These are phyloP conservation scores for Protobothrops mucrosquamatus DNA, from an alignment of 2,113 vertebrate genomes.

Conservation along the genomic window DNA sequence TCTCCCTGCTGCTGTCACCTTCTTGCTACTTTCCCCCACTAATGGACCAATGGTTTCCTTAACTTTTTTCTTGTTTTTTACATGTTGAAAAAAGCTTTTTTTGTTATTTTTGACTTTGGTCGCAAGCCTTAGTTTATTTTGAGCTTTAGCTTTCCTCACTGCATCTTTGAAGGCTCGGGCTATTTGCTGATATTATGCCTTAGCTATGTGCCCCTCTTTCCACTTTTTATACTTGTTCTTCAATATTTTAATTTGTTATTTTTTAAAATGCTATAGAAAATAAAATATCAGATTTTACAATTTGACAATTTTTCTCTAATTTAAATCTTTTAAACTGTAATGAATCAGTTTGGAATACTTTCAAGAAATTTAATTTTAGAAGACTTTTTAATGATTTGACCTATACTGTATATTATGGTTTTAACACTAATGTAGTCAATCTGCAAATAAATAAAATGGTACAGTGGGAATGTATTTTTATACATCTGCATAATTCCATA, in stretches of 20 bases:
- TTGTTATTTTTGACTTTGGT: too few species aligned
- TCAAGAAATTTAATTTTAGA: constrained; percentile 78
- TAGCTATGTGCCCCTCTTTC: too few species aligned
- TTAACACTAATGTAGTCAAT: constrained; percentile 64
- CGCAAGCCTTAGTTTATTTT: too few species aligned
- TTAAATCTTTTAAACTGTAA: constrained; percentile 81
- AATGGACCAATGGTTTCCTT: too few species aligned
- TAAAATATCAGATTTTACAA: constrained; percentile 72
- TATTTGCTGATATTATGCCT: too few species aligned
- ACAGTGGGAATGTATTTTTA: constrained; percentile 66
- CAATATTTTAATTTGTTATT: constrained; percentile 73
- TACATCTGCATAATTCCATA: constrained; percentile 54
- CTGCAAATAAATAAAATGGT: constrained; percentile 67
- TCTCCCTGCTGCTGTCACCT: too few species aligned
- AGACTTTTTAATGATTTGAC: constrained; percentile 77
- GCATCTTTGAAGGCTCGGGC: too few species aligned
- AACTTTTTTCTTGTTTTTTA: too few species aligned
- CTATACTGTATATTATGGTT: constrained; percentile 63
- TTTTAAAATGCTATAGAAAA: constrained; percentile 72
- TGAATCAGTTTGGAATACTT: constrained; percentile 78
- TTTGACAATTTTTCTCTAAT: constrained; percentile 74
- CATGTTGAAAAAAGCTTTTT: too few species aligned
- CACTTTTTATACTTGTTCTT: too few species aligned
- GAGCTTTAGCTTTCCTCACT: too few species aligned
- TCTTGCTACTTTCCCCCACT: too few species aligned